These are phyloP conservation scores for Psittacus erithacus DNA, from an alignment of 2,113 vertebrate species.

Conservation along the genomic window DNA sequence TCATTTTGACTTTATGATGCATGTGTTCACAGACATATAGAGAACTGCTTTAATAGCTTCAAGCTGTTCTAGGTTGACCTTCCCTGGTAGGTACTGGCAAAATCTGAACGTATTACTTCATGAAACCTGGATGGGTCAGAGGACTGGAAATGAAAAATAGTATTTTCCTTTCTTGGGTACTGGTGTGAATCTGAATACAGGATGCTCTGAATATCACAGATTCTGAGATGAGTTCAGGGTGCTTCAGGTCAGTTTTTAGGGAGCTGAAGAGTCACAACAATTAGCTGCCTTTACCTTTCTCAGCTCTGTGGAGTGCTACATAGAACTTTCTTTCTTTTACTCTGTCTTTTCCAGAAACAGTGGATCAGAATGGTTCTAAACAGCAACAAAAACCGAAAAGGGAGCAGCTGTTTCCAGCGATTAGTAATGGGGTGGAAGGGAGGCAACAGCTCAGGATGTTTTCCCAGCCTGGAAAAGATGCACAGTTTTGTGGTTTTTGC, in stretches of 20 bases:
- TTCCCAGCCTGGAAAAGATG: neutral
- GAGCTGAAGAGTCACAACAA: neutral
- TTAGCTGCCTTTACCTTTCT: neutral
- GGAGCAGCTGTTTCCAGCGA: slow-evolving; percentile 5
- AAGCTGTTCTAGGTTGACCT: slow-evolving; percentile 25
- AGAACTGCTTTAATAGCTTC: slow-evolving; percentile 43
- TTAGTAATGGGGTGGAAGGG: neutral
- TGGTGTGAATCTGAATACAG: neutral
- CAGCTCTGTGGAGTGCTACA: neutral
- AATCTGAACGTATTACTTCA: neutral
- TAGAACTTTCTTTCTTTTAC: neutral
- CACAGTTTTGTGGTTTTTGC: neutral
- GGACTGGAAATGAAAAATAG: neutral
- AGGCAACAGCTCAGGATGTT: neutral
- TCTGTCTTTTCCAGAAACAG: neutral
- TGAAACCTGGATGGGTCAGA: neutral
- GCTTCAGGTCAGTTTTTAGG: neutral
- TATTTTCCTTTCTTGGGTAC: neutral
- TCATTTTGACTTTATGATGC: slow-evolving; percentile 16
- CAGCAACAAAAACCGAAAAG: neutral
- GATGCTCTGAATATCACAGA: neutral
- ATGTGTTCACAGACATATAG: neutral
- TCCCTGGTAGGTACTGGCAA: slow-evolving; percentile 29
- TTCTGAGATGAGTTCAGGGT: neutral
- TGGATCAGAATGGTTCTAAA: neutral